Evolutionary conservation across 2,113 vertebrate genomes (phyloP), one percentile per base, ranked within the genome.

Genomic region (Prolemur simus): DNA sequence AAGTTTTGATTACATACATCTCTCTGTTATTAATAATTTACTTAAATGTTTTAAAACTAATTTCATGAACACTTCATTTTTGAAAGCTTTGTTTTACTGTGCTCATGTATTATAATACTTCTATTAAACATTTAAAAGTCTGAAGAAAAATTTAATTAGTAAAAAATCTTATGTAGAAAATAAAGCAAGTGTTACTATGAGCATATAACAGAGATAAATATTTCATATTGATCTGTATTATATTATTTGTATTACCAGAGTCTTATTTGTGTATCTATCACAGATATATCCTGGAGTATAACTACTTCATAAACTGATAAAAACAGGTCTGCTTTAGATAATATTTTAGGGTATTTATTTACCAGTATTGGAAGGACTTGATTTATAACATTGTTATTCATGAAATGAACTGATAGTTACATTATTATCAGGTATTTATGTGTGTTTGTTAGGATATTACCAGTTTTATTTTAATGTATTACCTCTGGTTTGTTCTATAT

Each of bases 1-100:
- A 98, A 96, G 73, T 84, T 84, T 97, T 73, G 12, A 69, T 92
- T 96, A 89, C 29, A 91, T 73, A 91, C 56, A 2, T 82, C 47
- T 83, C 34, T 94, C 8, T 68, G 54, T 63, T 77, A 68, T 66
- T 80, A 85, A 80, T 85, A 71, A 73, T 94, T 58, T 87, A 71
- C 58, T 64, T 64, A 83, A 45, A 84, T 69, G n/a, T 81, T 97
- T 87, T 90, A 58, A 84, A 58, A 84, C 37, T 91, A 76, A 90
- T 87, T 80, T 92, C 86, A 49, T 80, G 60, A 64, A 37, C 25
- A 73, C 10, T 94, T 89, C n/a, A 71, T 17, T 86, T 93, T 49
- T 64, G 37, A 97, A 95, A 83, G 32, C 13, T 68, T 94, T 93
- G 32, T 86, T 94, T 96, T 94, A 49, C 23, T 80, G 6, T 60